phyloP scores from a whole-genome alignment of 2,888 invertebrate genomes.

The Theretra japonica region DNA sequence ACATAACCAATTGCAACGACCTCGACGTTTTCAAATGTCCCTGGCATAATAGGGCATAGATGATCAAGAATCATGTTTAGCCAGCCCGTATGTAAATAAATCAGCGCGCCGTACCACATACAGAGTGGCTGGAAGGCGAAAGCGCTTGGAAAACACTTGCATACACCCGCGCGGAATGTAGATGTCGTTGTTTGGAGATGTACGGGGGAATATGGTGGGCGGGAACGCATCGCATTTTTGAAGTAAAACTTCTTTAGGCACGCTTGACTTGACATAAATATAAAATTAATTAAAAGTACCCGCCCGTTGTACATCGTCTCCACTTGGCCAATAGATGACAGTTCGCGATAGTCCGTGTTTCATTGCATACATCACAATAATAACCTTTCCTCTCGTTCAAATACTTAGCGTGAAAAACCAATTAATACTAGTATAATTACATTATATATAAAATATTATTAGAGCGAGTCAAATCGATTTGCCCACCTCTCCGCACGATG shows the following conservation, averaged over 20 bases:
- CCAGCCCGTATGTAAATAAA: constrained; percentile 61
- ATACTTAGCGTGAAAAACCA: too few species aligned
- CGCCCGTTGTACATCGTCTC: too few species aligned
- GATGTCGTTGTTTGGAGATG: constrained; percentile 50
- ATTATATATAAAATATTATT: background rate
- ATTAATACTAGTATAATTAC: too few species aligned
- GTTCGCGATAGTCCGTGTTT: too few species aligned
- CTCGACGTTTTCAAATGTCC: background rate
- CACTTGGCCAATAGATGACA: too few species aligned
- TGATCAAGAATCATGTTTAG: constrained; percentile 54
- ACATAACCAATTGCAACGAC: background rate
- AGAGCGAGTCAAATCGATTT: background rate
- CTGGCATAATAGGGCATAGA: constrained; percentile 52
- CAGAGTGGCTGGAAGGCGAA: constrained; percentile 62
- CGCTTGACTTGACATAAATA: too few species aligned
- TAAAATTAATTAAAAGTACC: too few species aligned
- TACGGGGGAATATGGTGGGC: constrained; percentile 35
- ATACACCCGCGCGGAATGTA: constrained; percentile 63
- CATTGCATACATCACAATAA: too few species aligned
- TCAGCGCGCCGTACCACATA: constrained; percentile 62
- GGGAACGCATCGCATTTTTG: background rate
- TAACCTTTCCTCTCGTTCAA: too few species aligned
- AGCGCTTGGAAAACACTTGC: constrained; percentile 77
- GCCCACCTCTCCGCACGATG: background rate
- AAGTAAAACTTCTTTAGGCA: too few species aligned